These are phyloP conservation scores for Sus cebifrons DNA, from an alignment of 2,797 vertebrate genomes.

Conservation along the genomic window DNA sequence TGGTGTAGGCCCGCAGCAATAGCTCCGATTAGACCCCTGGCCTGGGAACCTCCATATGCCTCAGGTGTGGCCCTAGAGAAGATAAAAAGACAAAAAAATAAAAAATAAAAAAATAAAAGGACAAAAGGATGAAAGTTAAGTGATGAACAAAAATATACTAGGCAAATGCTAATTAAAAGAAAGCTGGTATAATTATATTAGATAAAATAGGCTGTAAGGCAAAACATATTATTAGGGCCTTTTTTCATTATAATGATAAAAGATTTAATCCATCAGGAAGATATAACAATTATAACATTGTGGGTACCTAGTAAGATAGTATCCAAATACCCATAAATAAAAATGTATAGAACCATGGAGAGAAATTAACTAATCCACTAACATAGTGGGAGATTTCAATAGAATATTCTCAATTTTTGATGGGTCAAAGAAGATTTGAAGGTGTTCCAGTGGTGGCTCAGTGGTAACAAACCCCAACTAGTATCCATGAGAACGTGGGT, in stretches of 20 bases:
- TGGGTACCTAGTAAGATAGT: not conserved
- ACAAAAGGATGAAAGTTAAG: conserved; percentile 15
- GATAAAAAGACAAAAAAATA: too few species aligned
- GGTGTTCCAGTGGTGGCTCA: too few species aligned
- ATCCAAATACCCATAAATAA: not conserved
- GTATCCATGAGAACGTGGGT: too few species aligned
- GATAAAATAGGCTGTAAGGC: not conserved
- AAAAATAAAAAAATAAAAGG: not conserved
- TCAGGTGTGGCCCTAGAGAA: too few species aligned
- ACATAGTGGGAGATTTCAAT: not conserved
- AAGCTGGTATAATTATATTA: not conserved
- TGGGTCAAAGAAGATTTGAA: not conserved
- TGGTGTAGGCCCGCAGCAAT: too few species aligned
- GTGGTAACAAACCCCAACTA: too few species aligned
- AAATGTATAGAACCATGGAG: not conserved
- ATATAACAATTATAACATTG: not conserved
- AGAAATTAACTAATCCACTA: not conserved
- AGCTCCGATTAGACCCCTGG: too few species aligned
- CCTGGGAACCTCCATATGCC: too few species aligned
- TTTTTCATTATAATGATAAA: not conserved
- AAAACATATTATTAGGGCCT: not conserved
- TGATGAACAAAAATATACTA: not conserved
- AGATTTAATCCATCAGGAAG: not conserved
- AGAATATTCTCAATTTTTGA: conserved; percentile 6
- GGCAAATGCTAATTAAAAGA: not conserved